These are phyloP conservation scores for Philopedon plagiatum DNA, from an alignment of 2,888 invertebrate species.

Conservation along the genomic window DNA sequence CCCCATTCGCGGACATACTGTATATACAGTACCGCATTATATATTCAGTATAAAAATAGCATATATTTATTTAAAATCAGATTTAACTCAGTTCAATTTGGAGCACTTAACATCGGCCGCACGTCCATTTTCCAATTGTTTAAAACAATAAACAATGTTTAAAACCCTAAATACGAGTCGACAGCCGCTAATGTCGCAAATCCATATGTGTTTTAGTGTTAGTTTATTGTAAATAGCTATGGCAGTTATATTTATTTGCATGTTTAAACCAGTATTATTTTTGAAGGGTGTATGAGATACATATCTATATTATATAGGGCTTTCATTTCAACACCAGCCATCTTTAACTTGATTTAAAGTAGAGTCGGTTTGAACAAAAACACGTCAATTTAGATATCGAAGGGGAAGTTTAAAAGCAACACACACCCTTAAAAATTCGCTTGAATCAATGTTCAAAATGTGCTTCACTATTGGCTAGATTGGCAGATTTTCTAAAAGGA, in stretches of 20 bases:
- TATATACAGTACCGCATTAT: neutral
- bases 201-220: constrained; percentile 45
- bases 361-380: too few relatives aligned
- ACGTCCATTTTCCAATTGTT: constrained; percentile 47
- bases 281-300: too few relatives aligned
- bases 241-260: constrained; percentile 41
- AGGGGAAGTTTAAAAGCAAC: too few relatives aligned
- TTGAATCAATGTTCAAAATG: too few relatives aligned
- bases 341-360: too few relatives aligned
- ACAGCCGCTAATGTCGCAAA: constrained; percentile 46
- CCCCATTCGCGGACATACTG: too few relatives aligned
- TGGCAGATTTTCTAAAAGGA: too few relatives aligned
- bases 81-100: constrained; percentile 43
- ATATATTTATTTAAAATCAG: constrained; percentile 39
- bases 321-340: too few relatives aligned
- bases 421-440: too few relatives aligned
- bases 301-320: too few relatives aligned
- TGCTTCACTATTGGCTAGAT: too few relatives aligned
- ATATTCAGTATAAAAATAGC: constrained; percentile 9
- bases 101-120: constrained; percentile 45
- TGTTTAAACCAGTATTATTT: neutral
- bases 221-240: constrained; percentile 32
- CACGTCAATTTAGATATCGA: too few relatives aligned
- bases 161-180: constrained; percentile 47
- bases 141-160: constrained; percentile 51